Evolutionary conservation across 2,797 vertebrate genomes (phyloP), one percentile per base, ranked within the genome.

Genomic region (Eptatretus atami): DNA sequence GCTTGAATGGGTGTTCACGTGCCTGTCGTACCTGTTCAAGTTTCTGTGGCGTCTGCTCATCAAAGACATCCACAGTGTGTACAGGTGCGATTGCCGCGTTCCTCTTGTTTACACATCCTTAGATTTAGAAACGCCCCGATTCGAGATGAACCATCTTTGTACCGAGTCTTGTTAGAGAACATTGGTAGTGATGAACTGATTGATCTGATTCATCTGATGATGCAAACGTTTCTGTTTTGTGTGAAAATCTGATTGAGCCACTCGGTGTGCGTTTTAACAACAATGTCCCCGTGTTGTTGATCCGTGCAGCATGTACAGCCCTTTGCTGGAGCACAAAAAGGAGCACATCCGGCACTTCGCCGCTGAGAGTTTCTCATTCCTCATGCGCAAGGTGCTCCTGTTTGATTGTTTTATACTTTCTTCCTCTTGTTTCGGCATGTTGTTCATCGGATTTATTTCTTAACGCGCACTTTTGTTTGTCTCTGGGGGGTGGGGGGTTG

Each of bases 41-140:
- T 93, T 95, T 67, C 76, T 98, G 54, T 96, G 90, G 92, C 80
- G 83, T 66, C 67, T 86, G 64, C 94, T 98, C 86, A 83, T 90
- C 65, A 92, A 85, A 70, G 92, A 98, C 69, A 86, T 95, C 77
- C 63, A 71, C 66, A 80, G 66, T 63, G 88, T 98, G 70, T 98
- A 98, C 78, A 82, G 81, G 92, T 98, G 71, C 73, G 72, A 1
- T 54, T 57, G 65, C 54, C 66, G 63, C 25, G 25, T 53, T 66
- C 25, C 24, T 15, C 54, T 13, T 53, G 3, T 1, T 6, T 64
- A 11, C 63, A 63, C 31, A 44, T 44, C 31, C 31, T 5, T 44
- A 8, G 31, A 44, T 44, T 5, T 44, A 44, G 6, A 44, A 44
- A 44, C 31, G 31, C 31, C 31, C 31, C 4, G 4, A 44, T 44